These are phyloP conservation scores for Spisula subtruncata DNA, from an alignment of 2,888 invertebrate genomes.

Conservation along the genomic window DNA sequence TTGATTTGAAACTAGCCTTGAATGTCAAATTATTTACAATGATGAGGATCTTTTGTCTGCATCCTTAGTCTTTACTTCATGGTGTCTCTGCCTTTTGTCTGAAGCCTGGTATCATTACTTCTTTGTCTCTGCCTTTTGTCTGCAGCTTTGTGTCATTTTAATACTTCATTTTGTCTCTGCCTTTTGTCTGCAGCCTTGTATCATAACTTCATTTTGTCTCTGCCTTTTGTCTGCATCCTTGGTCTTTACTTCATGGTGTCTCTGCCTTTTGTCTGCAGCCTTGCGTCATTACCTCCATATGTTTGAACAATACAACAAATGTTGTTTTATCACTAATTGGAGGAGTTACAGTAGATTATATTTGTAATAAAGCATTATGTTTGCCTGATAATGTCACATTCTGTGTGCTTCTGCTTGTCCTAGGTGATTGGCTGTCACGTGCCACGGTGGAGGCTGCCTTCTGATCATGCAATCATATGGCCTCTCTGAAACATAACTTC, in stretches of 20 bases:
- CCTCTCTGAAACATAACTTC: not conserved
- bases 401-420: not conserved
- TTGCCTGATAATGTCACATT: slow-evolving; percentile 23
- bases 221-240: not conserved
- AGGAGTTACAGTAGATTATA: not conserved
- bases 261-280: not conserved
- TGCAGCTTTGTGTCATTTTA: no score
- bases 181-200: not conserved
- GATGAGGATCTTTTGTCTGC: not conserved
- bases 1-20: not conserved
- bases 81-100: no score
- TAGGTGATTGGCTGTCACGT: not conserved
- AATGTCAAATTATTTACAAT: no score
- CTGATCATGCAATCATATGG: not conserved
- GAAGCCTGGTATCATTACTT: no score
- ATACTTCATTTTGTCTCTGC: not conserved
- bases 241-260: no score
- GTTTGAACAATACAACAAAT: not conserved
- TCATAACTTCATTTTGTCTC: not conserved
- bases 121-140: not conserved
- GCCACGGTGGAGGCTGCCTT: not conserved
- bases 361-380: not conserved
- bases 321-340: slow-evolving; percentile 12
- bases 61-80: no score
- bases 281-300: not conserved